Conservation (phyloP, 2,797 vertebrate genomes). For the Iguana delicatissima region DNA sequence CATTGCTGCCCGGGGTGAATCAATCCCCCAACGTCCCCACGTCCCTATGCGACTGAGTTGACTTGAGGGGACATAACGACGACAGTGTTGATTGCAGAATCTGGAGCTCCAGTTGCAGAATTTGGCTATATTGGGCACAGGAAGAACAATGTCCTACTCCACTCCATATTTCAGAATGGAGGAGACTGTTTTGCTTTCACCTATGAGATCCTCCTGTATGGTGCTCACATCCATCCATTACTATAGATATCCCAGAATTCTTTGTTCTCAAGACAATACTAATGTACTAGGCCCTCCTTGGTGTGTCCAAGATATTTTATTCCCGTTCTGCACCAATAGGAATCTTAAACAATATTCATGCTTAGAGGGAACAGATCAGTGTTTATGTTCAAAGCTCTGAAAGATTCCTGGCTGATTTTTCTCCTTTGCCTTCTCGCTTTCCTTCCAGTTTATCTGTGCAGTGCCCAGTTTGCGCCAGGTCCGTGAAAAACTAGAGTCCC, state of each 20-base stretch:
- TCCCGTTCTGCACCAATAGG: not conserved
- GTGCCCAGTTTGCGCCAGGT: constrained; percentile 78
- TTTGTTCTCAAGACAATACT: not conserved
- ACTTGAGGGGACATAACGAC: too few relatives aligned
- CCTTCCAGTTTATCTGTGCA: constrained; percentile 87
- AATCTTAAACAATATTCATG: not conserved
- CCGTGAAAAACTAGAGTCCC: constrained; percentile 78
- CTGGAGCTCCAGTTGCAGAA: too few relatives aligned
- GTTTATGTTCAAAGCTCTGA: not conserved
- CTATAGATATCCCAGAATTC: not conserved
- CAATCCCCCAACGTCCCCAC: too few relatives aligned
- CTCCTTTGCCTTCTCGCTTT: not conserved
- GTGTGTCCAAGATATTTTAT: not conserved
- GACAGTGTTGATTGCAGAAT: too few relatives aligned
- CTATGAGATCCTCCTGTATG: not conserved
- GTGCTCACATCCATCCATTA: not conserved
- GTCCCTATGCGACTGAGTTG: too few relatives aligned
- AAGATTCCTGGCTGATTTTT: not conserved
- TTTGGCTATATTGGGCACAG: too few relatives aligned
- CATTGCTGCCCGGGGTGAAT: too few relatives aligned
- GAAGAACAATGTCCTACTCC: too few relatives aligned
- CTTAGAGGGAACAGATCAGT: not conserved
- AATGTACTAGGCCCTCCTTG: not conserved
- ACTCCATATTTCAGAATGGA: not conserved
- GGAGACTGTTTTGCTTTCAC: not conserved